Evolutionary conservation across 1,140 invertebrate genomes (phyloP).

Genomic region (Zaprionus nigranus): DNA sequence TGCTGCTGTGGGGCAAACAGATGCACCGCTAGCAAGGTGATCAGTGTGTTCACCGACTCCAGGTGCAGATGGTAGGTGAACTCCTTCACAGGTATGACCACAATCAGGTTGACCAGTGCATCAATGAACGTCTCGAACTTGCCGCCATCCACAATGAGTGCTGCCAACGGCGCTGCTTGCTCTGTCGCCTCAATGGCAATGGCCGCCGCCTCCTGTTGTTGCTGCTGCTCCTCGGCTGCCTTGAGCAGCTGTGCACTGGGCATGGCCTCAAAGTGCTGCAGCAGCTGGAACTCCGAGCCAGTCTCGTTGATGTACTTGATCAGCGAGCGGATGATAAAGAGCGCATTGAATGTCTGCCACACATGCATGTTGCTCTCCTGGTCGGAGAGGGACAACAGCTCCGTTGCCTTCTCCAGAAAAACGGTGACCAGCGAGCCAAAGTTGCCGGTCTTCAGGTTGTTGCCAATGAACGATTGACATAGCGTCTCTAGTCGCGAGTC

Average conservation of each 20-base stretch:
- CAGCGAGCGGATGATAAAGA: slow-evolving; percentile 95
- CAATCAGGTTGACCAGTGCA: slow-evolving; percentile 81
- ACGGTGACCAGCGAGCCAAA: slow-evolving; percentile 93
- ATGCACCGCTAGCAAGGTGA: slow-evolving; percentile 95
- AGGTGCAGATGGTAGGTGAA: slow-evolving; percentile 95
- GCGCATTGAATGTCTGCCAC: slow-evolving; percentile 97
- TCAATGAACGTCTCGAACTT: slow-evolving; percentile 84
- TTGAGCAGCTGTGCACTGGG: slow-evolving; percentile 70
- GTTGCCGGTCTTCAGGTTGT: slow-evolving; percentile 94
- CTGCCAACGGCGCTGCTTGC: slow-evolving; percentile 26
- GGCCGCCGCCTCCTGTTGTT: slow-evolving; percentile 46
- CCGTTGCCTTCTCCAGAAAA: slow-evolving; percentile 91
- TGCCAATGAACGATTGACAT: slow-evolving; percentile 90
- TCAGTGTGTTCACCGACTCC: slow-evolving; percentile 94
- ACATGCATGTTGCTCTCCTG: slow-evolving; percentile 95
- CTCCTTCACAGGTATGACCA: slow-evolving; percentile 86
- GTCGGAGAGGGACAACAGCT: slow-evolving; percentile 92
- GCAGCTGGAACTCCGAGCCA: slow-evolving; percentile 90
- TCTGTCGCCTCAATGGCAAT: slow-evolving; percentile 79
- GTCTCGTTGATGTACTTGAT: slow-evolving; percentile 95
- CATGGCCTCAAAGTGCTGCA: slow-evolving; percentile 89
- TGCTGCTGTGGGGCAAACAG: slow-evolving; percentile 89
- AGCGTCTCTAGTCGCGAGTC: slow-evolving; percentile 91
- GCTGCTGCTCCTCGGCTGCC: slow-evolving; percentile 61
- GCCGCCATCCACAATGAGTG: slow-evolving; percentile 75